Evolutionary conservation across 2,888 invertebrate genomes (phyloP).

Genomic region (Ferrisia virgata): DNA sequence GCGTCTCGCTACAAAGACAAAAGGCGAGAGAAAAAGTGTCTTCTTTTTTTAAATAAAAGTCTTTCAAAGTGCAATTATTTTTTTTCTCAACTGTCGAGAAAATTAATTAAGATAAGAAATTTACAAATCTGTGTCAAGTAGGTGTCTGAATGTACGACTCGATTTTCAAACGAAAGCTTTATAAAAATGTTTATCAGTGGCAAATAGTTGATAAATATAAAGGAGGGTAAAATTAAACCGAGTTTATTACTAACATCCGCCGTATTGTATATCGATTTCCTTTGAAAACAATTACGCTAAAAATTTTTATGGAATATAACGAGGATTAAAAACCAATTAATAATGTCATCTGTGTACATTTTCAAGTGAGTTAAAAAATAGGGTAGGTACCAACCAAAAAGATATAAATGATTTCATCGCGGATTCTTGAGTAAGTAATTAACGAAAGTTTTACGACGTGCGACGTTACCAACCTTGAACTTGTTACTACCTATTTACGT

Average conservation of each 20-base stretch:
- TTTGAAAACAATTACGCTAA: neutral
- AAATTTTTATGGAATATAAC: neutral
- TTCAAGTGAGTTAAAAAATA: constrained; percentile 3
- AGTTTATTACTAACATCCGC: neutral
- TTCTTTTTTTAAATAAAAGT: neutral
- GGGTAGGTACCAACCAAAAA: neutral
- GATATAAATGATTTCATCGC: neutral
- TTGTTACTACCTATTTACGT: neutral
- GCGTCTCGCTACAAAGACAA: neutral
- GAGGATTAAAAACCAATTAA: constrained; percentile 5
- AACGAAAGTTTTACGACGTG: neutral
- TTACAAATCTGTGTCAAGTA: neutral
- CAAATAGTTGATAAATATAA: too few species aligned
- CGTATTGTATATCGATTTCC: neutral
- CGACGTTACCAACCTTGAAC: neutral
- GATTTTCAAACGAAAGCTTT: too few species aligned
- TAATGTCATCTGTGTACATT: neutral
- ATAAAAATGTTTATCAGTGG: too few species aligned
- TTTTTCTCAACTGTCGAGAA: neutral
- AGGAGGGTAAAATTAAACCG: neutral
- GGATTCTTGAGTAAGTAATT: too few species aligned
- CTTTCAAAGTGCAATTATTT: neutral
- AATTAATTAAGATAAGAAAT: constrained; percentile 7
- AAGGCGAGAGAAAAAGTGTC: neutral
- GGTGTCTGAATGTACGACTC: too few species aligned